phyloP scores from a whole-genome alignment of 1,140 invertebrate genomes.

The Aphelenchoides fujianensis region DNA sequence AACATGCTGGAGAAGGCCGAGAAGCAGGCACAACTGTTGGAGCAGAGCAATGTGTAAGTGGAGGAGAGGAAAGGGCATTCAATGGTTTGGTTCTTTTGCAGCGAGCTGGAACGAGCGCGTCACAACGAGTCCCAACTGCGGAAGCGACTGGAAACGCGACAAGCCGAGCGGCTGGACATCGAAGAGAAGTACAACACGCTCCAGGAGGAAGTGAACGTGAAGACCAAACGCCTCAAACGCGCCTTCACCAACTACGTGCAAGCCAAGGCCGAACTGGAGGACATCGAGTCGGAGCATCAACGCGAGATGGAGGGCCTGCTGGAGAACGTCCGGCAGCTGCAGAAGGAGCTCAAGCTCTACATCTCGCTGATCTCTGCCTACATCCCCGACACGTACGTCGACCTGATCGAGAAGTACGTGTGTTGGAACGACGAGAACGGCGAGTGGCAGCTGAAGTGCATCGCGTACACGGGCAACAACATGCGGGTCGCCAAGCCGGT shows the following conservation, averaged over 20 bases:
- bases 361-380: slow-evolving; percentile 78
- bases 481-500: slow-evolving; percentile 69
- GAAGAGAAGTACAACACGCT: slow-evolving; percentile 91
- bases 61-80: slow-evolving; percentile 5
- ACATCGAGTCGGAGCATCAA: slow-evolving; percentile 88
- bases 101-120: slow-evolving; percentile 79
- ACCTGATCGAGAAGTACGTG: slow-evolving; percentile 84
- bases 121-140: slow-evolving; percentile 78
- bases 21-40: slow-evolving; percentile 82
- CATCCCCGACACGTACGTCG: slow-evolving; percentile 87
- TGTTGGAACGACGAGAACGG: slow-evolving; percentile 97
- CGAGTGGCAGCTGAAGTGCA: slow-evolving; percentile 92
- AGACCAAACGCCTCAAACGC: slow-evolving; percentile 87
- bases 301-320: slow-evolving; percentile 90
- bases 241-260: slow-evolving; percentile 68
- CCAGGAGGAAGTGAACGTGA: slow-evolving; percentile 85
- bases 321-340: slow-evolving; percentile 83
- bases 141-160: slow-evolving; percentile 64
- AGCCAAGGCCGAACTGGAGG: slow-evolving; percentile 79
- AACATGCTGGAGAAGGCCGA: slow-evolving; percentile 96
- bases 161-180: slow-evolving; percentile 85
- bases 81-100: too few species aligned
- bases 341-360: slow-evolving; percentile 83
- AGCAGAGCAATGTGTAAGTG: slow-evolving; percentile 71
- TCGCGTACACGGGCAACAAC: slow-evolving; percentile 98